Evolutionary conservation across 2,797 vertebrate species (phyloP), one percentile per base, ranked within the genome.

Genomic region (Myotis vivesi): DNA sequence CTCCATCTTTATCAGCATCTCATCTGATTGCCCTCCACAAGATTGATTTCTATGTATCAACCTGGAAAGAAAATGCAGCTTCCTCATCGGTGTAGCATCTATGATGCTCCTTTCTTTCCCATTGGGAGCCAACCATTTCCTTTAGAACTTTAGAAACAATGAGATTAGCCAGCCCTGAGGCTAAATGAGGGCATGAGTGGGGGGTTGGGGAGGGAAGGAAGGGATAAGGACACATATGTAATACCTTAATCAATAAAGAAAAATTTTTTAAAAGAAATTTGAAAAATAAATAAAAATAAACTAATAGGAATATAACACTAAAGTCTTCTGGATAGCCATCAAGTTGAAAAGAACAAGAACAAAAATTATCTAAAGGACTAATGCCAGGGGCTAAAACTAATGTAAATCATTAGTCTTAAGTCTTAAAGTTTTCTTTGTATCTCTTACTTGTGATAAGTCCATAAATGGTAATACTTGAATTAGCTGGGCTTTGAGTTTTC

Each of bases 401-500:
- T n/a, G 57, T 33, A 25, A 66, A 73, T 95, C 33, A 71, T 75
- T 71, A 68, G 17, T 15, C 66, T 75, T 90, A 33, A 4, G 4
- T 81, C 64, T 69, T 75, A 20, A 91, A 80, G 51, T 66, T 64
- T 6, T 93, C 46, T 77, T 71, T 82, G 49, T 11, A 59, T 44
- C 92, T 79, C 25, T 55, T 64, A 17, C 66, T 87, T 88, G 38
- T 85, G 85, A 51, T 55, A 80, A 17, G 23, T 64, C 86, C 20
- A 69, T 53, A 82, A 85, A 49, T 55, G 23, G 2, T 25, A 30
- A 85, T 82, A 41, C 55, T 87, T 92, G 19, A 83, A 85, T 96
- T 93, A 94, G 44, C 38, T 85, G 6, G 79, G 62, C 62, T 93
- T 84, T 88, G 76, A 89, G 81, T 68, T 87, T 86, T 91, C 22